Evolutionary conservation across 2,113 vertebrate genomes (phyloP), one percentile per base, ranked within the genome.

Genomic region (Potamarius usumacintae): DNA sequence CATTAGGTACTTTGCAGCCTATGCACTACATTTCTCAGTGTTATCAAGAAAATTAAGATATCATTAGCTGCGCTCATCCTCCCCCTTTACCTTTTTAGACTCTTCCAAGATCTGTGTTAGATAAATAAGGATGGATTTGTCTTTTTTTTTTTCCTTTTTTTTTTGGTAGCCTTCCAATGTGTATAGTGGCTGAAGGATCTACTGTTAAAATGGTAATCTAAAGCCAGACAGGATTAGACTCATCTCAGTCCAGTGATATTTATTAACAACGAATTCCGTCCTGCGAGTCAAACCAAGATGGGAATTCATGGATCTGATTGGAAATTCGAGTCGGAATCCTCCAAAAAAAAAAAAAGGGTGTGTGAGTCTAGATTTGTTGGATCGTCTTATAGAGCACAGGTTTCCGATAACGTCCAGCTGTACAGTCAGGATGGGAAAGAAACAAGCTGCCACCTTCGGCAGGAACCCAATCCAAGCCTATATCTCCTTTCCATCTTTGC

Each of bases 401-500:
- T 84, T 77, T 72, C 71, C 53, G 78, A 65, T 83, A 84, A 78
- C 71, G 86, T 87, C 87, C 89, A 80, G 58, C 78, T 69, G 80
- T 86, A 82, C 84, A 81, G 89, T 84, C 82, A 82, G 85, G 81
- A 18, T 72, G 69, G 72, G 60, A 52, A 67, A n/a, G n/a, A 69
- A 83, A 78, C 55, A n/a, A 42, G 71, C 88, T 83, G 84, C 85
- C 76, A 53, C 74, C 76, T 78, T 60, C 6, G 65, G 81, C 83
- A 79, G 82, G 17, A 62, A 84, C 83, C 74, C 82, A 15, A 67
- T 79, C 82, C 87, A 58, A 27, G 79, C 82, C 53, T 88, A 58
- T 88, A 81, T 77, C 87, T 88, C 87, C 88, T 88, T 87, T 90
- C 74, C 90, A 82, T 91, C 89, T 89, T 91, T 94, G 93, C 95